Percentiles rank a stretch among this genome's conserved stretches.
Conservation (phyloP, 2,797 vertebrate species). For the Cirrhinus molitorella region DNA sequence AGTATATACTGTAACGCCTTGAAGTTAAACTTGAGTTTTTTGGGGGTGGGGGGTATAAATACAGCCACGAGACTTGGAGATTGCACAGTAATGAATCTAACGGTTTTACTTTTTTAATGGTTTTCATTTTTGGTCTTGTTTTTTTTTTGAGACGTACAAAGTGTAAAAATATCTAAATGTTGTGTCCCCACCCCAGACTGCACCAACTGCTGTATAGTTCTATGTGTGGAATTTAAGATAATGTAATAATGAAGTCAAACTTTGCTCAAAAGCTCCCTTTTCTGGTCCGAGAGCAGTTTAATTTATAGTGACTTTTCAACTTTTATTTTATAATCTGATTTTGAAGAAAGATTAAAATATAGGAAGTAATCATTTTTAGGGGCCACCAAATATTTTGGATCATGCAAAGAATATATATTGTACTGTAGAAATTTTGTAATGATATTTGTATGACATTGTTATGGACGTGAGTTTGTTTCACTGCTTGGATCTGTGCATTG, state of each 20-base stretch:
- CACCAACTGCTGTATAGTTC: conserved; percentile 79
- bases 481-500: conserved; percentile 97
- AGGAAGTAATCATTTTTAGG: conserved; percentile 81
- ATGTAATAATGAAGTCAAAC: conserved; percentile 41
- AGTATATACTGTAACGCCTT: conserved; percentile 73
- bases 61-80: conserved; percentile 61
- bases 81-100: conserved; percentile 56
- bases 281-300: conserved; percentile 85
- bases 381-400: conserved; percentile 99
- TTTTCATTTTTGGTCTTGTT: conserved; percentile 17
- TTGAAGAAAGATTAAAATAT: conserved; percentile 82
- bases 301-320: conserved; percentile 91
- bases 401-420: conserved; percentile 99
- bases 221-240: conserved; percentile 45
- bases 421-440: conserved; percentile 99
- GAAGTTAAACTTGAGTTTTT: conserved; percentile 69
- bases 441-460: conserved; percentile 98
- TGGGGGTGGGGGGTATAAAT: conserved; percentile 57
- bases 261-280: conserved; percentile 48
- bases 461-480: conserved; percentile 98
- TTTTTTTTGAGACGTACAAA: conserved; percentile 31
- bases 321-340: conserved; percentile 95
- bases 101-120: conserved; percentile 21
- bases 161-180: conserved; percentile 80
- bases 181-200: conserved; percentile 80